Evolutionary conservation across 2,113 vertebrate genomes (phyloP).

Genomic region (Callipepla squamata): DNA sequence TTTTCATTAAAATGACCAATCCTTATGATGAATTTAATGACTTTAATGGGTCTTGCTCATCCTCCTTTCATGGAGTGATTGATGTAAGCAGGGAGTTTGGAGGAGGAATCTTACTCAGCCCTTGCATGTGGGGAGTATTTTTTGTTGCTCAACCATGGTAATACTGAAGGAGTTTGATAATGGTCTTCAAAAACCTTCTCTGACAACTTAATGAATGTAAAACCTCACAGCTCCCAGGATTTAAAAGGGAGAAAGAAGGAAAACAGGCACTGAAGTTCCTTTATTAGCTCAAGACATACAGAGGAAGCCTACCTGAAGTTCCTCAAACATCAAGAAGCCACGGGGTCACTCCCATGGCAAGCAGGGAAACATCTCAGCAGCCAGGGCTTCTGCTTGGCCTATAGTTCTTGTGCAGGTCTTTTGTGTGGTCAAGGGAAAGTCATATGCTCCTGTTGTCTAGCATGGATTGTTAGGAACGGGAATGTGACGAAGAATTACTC

Average conservation of each 20-base stretch:
- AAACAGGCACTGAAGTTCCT: rapidly evolving
- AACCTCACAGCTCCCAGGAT: not conserved
- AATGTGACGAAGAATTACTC: not conserved
- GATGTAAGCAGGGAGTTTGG: not conserved
- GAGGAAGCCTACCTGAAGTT: not conserved
- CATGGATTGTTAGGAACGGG: not conserved
- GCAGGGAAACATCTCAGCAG: not conserved
- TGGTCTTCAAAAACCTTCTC: not conserved
- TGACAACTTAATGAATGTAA: not conserved
- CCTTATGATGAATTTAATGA: not conserved
- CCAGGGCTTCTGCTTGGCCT: not conserved
- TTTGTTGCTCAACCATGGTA: not conserved
- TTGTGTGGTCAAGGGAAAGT: not conserved
- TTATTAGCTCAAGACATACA: not conserved
- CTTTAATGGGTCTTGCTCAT: not conserved
- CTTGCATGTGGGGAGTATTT: not conserved
- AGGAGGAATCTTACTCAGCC: not conserved
- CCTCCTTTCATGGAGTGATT: not conserved
- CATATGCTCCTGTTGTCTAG: rapidly evolving
- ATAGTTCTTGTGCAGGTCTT: not conserved
- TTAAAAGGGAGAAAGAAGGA: not conserved
- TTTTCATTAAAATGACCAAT: not conserved
- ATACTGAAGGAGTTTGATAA: not conserved
- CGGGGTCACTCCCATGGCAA: not conserved
- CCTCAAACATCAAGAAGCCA: rapidly evolving